phyloP scores from a whole-genome alignment of 23 tunicate species.

The Styela clava region DNA sequence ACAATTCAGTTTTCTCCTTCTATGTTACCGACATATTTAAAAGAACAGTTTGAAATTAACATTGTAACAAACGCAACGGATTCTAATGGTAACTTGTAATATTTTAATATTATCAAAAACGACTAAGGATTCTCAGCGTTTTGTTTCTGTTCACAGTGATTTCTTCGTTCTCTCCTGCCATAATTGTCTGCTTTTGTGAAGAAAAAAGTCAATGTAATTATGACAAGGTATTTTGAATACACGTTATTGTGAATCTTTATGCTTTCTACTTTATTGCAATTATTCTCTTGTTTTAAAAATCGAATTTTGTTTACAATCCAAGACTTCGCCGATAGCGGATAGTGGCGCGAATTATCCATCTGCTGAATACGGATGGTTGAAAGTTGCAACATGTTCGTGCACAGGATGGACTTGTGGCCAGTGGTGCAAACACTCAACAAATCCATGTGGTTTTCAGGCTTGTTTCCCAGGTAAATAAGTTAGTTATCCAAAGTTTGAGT shows the following conservation, averaged over 20 bases:
- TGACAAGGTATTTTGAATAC: conserved; percentile 58
- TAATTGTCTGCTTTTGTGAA: conserved; percentile 55
- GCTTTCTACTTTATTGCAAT: too few species aligned
- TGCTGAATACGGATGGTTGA: conserved; percentile 43
- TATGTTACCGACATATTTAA: neutral
- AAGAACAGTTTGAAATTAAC: neutral
- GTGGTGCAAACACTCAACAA: conserved; percentile 31
- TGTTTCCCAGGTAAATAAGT: conserved; percentile 81
- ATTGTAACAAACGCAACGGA: neutral
- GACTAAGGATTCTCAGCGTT: too few species aligned
- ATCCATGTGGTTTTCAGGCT: conserved; percentile 47
- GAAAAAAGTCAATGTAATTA: conserved; percentile 41
- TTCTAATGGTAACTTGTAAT: neutral
- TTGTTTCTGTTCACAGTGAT: neutral
- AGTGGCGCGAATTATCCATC: neutral
- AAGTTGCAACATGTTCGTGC: conserved; percentile 51
- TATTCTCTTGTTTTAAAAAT: neutral
- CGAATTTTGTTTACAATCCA: neutral
- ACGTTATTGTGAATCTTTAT: too few species aligned
- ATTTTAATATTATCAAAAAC: too few species aligned
- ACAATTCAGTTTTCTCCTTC: neutral
- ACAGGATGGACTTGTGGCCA: conserved; percentile 55
- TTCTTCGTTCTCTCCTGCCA: neutral
- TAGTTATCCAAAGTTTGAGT: neutral
- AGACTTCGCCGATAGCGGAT: neutral